These are phyloP conservation scores for Periparus ater DNA, from an alignment of 2,797 vertebrate species.

Conservation along the genomic window DNA sequence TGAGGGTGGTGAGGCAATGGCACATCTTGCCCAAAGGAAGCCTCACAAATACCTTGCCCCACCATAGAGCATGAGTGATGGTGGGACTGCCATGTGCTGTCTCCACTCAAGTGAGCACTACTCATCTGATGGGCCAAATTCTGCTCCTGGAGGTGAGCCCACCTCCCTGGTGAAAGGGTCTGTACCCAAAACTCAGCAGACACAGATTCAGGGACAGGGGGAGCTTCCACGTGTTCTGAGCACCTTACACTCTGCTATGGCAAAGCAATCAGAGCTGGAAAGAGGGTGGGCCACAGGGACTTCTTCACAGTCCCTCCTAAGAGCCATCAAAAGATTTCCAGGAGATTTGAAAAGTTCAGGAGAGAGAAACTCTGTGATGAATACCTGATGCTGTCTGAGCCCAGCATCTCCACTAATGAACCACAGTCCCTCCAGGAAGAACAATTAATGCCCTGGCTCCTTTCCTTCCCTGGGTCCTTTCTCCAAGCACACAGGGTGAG, in stretches of 20 bases:
- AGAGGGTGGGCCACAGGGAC: not conserved
- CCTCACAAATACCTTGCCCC: not conserved
- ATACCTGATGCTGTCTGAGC: conserved; percentile 48
- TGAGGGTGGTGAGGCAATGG: not conserved
- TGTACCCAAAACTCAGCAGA: not conserved
- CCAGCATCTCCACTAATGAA: conserved; percentile 74
- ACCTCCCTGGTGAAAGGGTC: not conserved
- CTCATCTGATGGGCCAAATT: not conserved
- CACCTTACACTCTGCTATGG: not conserved
- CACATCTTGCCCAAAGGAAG: not conserved
- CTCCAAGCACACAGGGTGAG: conserved; percentile 15
- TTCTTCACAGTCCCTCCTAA: not conserved
- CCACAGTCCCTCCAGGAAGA: conserved; percentile 72
- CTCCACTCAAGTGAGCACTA: not conserved
- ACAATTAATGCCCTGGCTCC: conserved; percentile 62
- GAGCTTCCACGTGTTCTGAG: not conserved
- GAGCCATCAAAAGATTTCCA: conserved; percentile 1
- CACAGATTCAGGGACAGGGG: not conserved
- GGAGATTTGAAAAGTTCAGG: conserved; percentile 29
- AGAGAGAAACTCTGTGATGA: conserved; percentile 29
- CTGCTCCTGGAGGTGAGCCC: not conserved
- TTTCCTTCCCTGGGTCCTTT: conserved; percentile 60
- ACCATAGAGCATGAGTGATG: no score
- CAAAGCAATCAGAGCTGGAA: not conserved
- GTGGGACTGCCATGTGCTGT: rapidly evolving